phyloP scores from a whole-genome alignment of 2,797 vertebrate genomes.

The Pseudotriccus pelzelni region DNA sequence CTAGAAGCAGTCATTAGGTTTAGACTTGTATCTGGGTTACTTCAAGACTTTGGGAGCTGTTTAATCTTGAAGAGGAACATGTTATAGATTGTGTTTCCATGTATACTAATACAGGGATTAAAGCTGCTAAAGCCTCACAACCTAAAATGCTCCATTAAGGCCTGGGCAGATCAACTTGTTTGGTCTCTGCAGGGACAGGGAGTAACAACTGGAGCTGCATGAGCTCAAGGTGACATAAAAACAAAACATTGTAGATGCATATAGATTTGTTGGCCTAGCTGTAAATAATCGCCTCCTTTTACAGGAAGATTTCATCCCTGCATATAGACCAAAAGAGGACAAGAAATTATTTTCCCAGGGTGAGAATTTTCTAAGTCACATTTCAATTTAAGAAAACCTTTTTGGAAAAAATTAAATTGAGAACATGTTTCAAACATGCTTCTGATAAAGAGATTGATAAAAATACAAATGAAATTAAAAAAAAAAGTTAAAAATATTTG shows the following conservation, averaged over 20 bases:
- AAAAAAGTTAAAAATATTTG: neutral
- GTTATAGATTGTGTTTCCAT: neutral
- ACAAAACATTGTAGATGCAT: neutral
- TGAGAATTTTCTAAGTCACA: neutral
- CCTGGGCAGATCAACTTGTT: neutral
- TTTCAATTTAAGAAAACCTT: neutral
- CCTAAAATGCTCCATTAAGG: neutral
- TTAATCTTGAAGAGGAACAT: neutral
- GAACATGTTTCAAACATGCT: neutral
- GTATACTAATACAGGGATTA: neutral
- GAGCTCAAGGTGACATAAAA: neutral
- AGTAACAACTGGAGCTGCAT: neutral
- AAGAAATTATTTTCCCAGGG: neutral
- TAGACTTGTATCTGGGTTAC: neutral
- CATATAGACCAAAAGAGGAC: rapidly evolving
- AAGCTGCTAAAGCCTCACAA: neutral
- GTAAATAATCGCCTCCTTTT: neutral
- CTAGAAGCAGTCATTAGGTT: neutral
- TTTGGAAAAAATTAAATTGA: neutral
- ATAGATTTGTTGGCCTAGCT: neutral
- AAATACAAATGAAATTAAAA: neutral
- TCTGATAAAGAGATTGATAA: neutral
- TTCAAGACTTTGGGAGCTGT: neutral
- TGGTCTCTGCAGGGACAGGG: neutral
- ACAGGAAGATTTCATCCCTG: neutral